Evolutionary conservation across 2,113 vertebrate species (phyloP).

Genomic region (Sinosuthora webbiana): DNA sequence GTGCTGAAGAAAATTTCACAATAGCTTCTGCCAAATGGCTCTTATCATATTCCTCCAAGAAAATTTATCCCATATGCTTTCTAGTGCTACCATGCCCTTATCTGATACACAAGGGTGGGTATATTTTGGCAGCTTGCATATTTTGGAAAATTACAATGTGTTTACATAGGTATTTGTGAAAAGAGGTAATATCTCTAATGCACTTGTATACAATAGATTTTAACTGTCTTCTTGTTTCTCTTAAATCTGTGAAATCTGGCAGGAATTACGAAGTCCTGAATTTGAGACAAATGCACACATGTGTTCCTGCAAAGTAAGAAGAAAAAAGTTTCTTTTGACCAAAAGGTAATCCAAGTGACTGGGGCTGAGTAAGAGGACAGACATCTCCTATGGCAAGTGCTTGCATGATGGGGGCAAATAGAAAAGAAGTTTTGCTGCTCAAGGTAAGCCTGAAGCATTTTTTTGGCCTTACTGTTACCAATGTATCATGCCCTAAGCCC

Average conservation of each 20-base stretch:
- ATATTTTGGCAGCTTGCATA: neutral
- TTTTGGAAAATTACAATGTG: neutral
- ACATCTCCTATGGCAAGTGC: neutral
- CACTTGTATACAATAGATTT: neutral
- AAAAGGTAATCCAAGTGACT: neutral
- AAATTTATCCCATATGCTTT: neutral
- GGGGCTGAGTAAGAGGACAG: neutral
- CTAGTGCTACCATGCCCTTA: neutral
- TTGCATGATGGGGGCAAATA: rapidly evolving
- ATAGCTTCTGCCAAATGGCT: neutral
- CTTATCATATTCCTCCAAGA: neutral
- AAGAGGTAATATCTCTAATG: neutral
- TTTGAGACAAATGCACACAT: neutral
- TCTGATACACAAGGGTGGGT: neutral
- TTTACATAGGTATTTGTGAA: neutral
- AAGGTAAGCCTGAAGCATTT: neutral
- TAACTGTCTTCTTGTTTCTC: neutral
- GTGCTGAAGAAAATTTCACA: neutral
- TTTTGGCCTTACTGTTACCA: neutral
- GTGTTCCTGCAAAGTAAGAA: neutral
- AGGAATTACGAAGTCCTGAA: neutral
- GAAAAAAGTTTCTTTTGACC: neutral
- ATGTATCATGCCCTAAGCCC: neutral
- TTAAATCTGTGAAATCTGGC: neutral
- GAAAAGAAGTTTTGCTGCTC: neutral